Base-by-base conservation (phyloP, 2,797 vertebrate genomes). In the Sebastolobus altivelis region DNA sequence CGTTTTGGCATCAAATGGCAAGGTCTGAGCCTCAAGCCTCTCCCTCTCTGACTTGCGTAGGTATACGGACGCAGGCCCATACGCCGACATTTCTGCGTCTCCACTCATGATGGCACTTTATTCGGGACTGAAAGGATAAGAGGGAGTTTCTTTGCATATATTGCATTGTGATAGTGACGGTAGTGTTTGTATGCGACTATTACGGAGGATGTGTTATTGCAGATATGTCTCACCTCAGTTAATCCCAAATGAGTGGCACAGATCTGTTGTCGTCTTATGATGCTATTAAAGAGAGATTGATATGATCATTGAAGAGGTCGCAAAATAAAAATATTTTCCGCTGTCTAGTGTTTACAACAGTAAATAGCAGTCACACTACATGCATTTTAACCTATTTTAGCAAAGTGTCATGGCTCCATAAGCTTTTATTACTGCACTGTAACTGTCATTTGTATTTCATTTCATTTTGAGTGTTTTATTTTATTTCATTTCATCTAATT, bases 11-110 rank as follows among this genome's bases (percentile, higher is more conserved):
- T 98, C 97, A 69, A 99, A 99, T 1, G 97, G 97, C 66, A 90
- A 87, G 40, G 94, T 96, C 76, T 97, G 97, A 58, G 96, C 96
- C 6, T 96, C 97, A 68, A 93, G 93, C 65, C 97, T 96, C 77
- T 98, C 97, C 85, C 88, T 97, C 12, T 98, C 97, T 12, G 97
- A 95, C 40, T 98, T 98, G 4, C 97, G 93, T 81, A 98, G 97
- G 61, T 75, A 98, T 4, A 97, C 61, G 86, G 97, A 92, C 0
- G 97, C 97, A 60, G 90, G 79, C 77, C 97, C 97, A 82, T 96
- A 98, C 1, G 9, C 0, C 94, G 94, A 96, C 97, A 98, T 97
- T n/a, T 97, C 97, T 0, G 92, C 6, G 1, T 98, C 98, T 0
- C 86, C 82, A 85, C 96, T 96, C 97, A 98, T 98, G 93, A 16